Base-by-base conservation (phyloP, 2,113 vertebrate species). In the Gymnarchus niloticus region DNA sequence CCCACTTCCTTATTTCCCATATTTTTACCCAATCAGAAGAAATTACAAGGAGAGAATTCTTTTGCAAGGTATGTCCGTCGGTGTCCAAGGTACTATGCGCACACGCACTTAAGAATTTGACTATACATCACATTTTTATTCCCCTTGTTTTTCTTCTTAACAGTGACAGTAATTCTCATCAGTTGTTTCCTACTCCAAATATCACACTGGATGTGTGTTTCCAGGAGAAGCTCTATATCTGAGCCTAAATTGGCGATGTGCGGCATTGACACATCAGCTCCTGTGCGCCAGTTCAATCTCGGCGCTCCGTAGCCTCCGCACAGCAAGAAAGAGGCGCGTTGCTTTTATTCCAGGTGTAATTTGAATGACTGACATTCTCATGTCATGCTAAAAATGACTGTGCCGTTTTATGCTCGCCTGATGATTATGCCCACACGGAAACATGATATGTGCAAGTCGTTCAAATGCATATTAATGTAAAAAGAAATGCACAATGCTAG, bases 1-100 rank as follows among this genome's bases (percentile, higher is more conserved):
- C 87, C 87, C 46, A 91, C 86, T 85, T 73, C 56, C 23, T 78
- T 46, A 46, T 78, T 37, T 25, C 33, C 23, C 14, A 8, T 37
- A 57, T 5, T 57, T 46, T 19, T 37, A 37, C 65, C 17, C 84
- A 46, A 21, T 37, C 76, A 48, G 41, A 44, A 48, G 89, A 94
- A 95, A 93, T 91, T 92, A 90, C 91, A 92, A 86, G 94, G 88
- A 92, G 93, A 93, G 92, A 93, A 94, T 94, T 94, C 93, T 93
- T 95, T 94, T 91, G 94, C 93, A 91, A 95, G 94, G 94, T 95
- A 93, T 81, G 88, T 69, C 85, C 21, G 21, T 51, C 44, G n/a
- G 56, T 54, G 56, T 86, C 88, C 56, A 88, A 59, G 89, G 93
- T 92, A 91, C 89, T 83, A 65, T 54, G 65, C 28, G 49, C 33